A percentile compares a stretch with the other conserved stretches of the same genome.
phyloP scores from a whole-genome alignment of 2,113 vertebrate species.

The Halichoerus grypus region DNA sequence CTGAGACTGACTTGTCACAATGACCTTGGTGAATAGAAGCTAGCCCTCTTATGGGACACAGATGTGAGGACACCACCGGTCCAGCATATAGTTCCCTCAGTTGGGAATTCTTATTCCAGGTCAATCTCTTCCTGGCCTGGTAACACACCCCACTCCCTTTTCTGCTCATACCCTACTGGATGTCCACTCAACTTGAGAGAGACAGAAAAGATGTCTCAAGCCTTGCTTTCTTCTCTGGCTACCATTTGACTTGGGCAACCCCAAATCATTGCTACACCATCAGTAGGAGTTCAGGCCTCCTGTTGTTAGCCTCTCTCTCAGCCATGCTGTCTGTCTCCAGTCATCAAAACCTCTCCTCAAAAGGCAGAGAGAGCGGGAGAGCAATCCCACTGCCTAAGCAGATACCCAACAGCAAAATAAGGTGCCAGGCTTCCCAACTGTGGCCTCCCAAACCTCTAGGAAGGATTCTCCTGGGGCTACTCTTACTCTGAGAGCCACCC shows the following conservation, averaged over 20 bases:
- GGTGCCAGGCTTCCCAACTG: not conserved
- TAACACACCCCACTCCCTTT: not conserved
- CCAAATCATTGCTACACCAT: not conserved
- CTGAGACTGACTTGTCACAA: not conserved
- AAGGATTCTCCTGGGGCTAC: not conserved
- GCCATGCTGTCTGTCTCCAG: not conserved
- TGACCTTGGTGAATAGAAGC: not conserved
- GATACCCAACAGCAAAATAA: not conserved
- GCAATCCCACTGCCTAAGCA: not conserved
- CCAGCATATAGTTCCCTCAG: not conserved
- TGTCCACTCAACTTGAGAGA: not conserved
- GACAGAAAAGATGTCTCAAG: not conserved
- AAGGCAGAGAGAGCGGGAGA: not conserved
- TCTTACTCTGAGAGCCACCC: not conserved
- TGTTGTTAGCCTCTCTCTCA: not conserved
- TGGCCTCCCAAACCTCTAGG: not conserved
- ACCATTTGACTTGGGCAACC: not conserved
- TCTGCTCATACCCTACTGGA: not conserved
- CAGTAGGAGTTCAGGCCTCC: not conserved
- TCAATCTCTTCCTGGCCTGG: not conserved
- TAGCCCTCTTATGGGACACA: not conserved
- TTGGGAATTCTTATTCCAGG: not conserved
- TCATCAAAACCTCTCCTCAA: not conserved
- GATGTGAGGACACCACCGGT: not conserved
- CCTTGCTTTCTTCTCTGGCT: not conserved